A percentile compares a stretch with the other conserved stretches of the same genome.
Evolutionary conservation across 2,797 vertebrate genomes (phyloP).

Genomic region (Labeo calbasu): DNA sequence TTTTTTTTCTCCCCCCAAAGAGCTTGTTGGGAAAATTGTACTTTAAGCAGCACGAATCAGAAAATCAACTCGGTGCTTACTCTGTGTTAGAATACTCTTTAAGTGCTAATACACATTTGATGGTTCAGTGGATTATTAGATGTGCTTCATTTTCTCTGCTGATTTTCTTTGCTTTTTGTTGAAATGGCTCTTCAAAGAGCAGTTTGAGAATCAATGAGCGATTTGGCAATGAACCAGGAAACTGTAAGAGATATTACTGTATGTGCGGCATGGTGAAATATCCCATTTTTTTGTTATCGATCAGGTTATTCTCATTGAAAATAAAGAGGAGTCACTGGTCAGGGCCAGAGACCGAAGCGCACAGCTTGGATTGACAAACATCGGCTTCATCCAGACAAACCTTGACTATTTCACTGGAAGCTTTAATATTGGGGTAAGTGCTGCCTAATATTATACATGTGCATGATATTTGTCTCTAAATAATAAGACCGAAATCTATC

Average conservation of each 20-base stretch:
- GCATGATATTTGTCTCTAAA: background rate
- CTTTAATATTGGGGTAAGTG: slow-evolving; percentile 95
- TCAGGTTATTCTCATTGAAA: slow-evolving; percentile 93
- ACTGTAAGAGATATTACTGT: background rate
- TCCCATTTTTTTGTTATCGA: slow-evolving; percentile 32
- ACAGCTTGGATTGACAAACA: slow-evolving; percentile 86
- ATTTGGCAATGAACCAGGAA: slow-evolving; percentile 3
- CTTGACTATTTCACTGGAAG: slow-evolving; percentile 92
- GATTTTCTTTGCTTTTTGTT: slow-evolving; percentile 3
- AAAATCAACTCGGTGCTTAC: background rate
- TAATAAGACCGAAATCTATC: background rate
- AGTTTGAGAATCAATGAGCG: slow-evolving; percentile 12
- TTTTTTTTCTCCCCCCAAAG: background rate
- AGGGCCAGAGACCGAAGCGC: slow-evolving; percentile 87
- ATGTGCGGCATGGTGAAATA: background rate
- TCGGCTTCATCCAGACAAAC: slow-evolving; percentile 96
- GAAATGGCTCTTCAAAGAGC: slow-evolving; percentile 16
- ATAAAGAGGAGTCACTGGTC: slow-evolving; percentile 94
- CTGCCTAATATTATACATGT: background rate
- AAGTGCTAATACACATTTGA: background rate
- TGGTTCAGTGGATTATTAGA: slow-evolving; percentile 20
- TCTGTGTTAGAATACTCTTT: background rate
- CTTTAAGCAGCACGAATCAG: background rate
- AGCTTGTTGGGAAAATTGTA: background rate
- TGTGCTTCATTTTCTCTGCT: background rate